These are phyloP conservation scores for Trichogramma pretiosum DNA, from an alignment of 1,140 invertebrate species.

Conservation along the genomic window DNA sequence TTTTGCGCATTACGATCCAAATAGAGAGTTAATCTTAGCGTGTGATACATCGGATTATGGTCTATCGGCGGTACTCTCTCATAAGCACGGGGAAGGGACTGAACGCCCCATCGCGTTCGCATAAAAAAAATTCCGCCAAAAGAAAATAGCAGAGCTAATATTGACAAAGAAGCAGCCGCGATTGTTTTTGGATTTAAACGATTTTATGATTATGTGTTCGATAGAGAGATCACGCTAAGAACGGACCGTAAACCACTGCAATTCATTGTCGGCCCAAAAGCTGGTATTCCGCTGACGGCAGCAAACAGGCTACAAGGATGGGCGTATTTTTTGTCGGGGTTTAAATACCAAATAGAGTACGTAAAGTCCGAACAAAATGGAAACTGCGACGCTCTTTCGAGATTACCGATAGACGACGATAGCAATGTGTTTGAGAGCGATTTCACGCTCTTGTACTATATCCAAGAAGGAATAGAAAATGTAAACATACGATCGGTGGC, in stretches of 20 bases:
- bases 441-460: not conserved
- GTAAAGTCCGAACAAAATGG: constrained; percentile 22
- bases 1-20: not conserved
- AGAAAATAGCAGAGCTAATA: constrained; percentile 5
- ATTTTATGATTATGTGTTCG: constrained; percentile 42
- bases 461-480: no score
- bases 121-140: constrained; percentile 5
- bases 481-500: no score
- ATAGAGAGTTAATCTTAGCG: not conserved
- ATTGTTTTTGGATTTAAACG: not conserved
- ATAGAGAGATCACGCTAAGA: constrained; percentile 39
- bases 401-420: constrained; percentile 25
- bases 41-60: not conserved
- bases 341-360: constrained; percentile 33
- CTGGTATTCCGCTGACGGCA: constrained; percentile 26
- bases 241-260: constrained; percentile 46
- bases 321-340: constrained; percentile 31
- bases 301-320: constrained; percentile 30
- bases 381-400: constrained; percentile 29
- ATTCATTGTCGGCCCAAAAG: constrained; percentile 35
- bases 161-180: constrained; percentile 3
- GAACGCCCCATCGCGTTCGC: constrained; percentile 4
- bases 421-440: constrained; percentile 3
- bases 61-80: not conserved
- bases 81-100: not conserved